Evolutionary conservation across 2,797 vertebrate species (phyloP).

Genomic region (Lates japonicus): DNA sequence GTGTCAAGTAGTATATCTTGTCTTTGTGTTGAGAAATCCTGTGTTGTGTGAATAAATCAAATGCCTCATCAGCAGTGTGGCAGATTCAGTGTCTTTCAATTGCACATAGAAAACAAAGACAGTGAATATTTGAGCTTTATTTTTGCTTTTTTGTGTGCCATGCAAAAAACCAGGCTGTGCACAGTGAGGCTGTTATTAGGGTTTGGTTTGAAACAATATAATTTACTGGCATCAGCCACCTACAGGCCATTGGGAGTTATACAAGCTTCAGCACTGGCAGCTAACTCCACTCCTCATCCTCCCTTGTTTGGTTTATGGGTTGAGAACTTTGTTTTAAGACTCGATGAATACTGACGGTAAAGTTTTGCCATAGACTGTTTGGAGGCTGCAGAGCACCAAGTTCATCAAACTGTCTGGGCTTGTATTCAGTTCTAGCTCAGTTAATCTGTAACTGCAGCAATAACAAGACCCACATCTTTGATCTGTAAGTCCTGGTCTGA

Average conservation of each 20-base stretch:
- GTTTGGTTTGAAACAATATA: background rate
- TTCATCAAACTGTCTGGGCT: constrained; percentile 38
- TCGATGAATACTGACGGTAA: constrained; percentile 30
- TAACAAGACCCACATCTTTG: constrained; percentile 50
- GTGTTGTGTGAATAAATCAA: background rate
- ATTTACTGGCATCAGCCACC: constrained; percentile 18
- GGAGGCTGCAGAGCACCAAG: constrained; percentile 26
- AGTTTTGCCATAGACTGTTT: constrained; percentile 30
- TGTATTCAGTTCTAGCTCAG: constrained; percentile 35
- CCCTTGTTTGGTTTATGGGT: constrained; percentile 22
- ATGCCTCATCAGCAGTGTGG: background rate
- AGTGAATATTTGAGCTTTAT: constrained; percentile 9
- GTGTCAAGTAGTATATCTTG: background rate
- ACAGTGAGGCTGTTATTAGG: background rate
- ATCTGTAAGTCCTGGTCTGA: constrained; percentile 53
- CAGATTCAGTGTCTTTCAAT: background rate
- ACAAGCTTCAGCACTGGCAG: constrained; percentile 29
- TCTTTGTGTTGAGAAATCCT: background rate
- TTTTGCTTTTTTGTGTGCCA: background rate
- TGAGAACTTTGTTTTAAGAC: constrained; percentile 6
- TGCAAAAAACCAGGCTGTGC: background rate
- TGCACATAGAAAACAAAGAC: background rate
- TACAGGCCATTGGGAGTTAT: constrained; percentile 37
- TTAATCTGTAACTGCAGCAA: constrained; percentile 50
- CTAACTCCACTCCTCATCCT: constrained; percentile 1